phyloP scores from a whole-genome alignment of 2,113 vertebrate genomes.

The Silurus glanis region DNA sequence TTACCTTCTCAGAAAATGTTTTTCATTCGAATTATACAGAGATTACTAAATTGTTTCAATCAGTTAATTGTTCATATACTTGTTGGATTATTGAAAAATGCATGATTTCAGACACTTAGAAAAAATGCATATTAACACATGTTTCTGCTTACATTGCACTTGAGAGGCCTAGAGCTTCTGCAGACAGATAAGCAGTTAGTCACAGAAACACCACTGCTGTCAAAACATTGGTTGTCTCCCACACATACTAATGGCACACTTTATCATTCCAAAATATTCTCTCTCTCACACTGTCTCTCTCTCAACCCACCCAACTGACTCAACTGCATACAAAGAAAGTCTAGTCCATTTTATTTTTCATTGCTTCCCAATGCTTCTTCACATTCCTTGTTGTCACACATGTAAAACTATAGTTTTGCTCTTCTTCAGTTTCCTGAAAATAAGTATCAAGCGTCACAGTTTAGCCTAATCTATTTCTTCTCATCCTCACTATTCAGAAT shows the following conservation, averaged over 20 bases:
- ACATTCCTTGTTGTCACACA: not conserved
- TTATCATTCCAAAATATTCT: constrained; percentile 15
- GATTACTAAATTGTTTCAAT: not conserved
- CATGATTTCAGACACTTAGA: constrained; percentile 9
- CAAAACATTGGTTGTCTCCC: constrained; percentile 16
- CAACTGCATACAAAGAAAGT: not conserved
- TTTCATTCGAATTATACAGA: not conserved
- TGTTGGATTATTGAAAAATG: constrained; percentile 10
- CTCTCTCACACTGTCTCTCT: constrained; percentile 16
- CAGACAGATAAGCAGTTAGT: constrained; percentile 37
- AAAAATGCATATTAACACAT: constrained; percentile 13
- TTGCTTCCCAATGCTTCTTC: not conserved
- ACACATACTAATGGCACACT: constrained; percentile 13
- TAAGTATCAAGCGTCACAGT: not conserved
- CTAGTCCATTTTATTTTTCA: not conserved
- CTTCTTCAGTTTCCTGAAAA: not conserved
- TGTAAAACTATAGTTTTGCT: not conserved
- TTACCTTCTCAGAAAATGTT: not conserved
- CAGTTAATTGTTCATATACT: not conserved
- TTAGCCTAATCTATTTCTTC: constrained; percentile 7
- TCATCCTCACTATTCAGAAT: not conserved
- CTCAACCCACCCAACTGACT: not conserved
- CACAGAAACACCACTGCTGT: constrained; percentile 22
- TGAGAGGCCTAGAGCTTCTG: constrained; percentile 34
- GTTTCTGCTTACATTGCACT: constrained; percentile 41